These are phyloP conservation scores for Pogonocichla stellata DNA, from an alignment of 2,113 vertebrate species.

Conservation along the genomic window DNA sequence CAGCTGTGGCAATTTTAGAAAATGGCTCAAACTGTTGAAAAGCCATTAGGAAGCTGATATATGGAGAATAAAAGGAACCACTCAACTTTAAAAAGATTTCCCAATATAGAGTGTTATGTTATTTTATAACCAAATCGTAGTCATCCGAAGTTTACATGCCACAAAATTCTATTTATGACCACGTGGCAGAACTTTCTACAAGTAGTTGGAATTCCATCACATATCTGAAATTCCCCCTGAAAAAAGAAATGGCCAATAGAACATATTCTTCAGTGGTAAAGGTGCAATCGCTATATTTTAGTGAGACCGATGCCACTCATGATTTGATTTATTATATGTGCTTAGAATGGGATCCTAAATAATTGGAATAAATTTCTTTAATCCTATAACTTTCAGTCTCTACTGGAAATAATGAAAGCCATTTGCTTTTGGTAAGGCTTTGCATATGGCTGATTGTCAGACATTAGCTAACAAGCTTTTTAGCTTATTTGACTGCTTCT, in stretches of 20 bases:
- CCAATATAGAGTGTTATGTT: constrained; percentile 70
- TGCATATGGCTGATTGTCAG: neutral
- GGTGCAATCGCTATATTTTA: neutral
- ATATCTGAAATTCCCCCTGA: constrained; percentile 63
- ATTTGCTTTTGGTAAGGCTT: constrained; percentile 44
- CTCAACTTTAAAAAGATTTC: constrained; percentile 77
- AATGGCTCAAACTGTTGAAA: constrained; percentile 79
- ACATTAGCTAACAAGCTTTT: neutral
- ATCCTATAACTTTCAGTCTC: constrained; percentile 27
- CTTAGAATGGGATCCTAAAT: constrained; percentile 30
- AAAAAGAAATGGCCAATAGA: constrained; percentile 28
- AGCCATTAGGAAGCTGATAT: constrained; percentile 80
- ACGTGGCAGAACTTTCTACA: constrained; percentile 52
- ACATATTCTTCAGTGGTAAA: constrained; percentile 5
- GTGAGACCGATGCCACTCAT: neutral
- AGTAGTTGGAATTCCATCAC: constrained; percentile 65
- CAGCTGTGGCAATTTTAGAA: constrained; percentile 79
- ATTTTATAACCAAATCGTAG: constrained; percentile 77
- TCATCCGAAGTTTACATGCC: constrained; percentile 70
- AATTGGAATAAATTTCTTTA: constrained; percentile 67
- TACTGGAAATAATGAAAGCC: constrained; percentile 65
- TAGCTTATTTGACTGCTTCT: neutral
- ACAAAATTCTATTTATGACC: constrained; percentile 74
- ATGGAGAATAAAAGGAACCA: constrained; percentile 79
- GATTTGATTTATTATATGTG: constrained; percentile 40